Conservation (phyloP, 23 tunicate species). For the Ascidia mentula region DNA sequence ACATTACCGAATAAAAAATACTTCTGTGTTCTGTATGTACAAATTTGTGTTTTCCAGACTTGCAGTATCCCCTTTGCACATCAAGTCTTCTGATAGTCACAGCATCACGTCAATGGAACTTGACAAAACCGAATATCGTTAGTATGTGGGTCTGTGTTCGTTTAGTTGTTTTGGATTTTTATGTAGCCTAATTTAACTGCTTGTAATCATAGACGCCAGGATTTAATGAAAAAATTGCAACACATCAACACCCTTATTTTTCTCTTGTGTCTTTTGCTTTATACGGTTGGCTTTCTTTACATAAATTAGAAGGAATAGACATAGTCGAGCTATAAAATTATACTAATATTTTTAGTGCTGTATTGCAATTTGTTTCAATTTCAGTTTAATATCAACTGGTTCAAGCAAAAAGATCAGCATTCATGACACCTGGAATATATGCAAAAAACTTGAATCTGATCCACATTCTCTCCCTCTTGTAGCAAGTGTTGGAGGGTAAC, state of each 20-base stretch:
- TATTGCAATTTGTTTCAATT: no score
- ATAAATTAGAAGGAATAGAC: no score
- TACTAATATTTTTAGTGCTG: no score
- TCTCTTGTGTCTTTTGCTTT: no score
- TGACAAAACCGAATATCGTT: conserved; percentile 29
- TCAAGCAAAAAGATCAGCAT: conserved; percentile 44
- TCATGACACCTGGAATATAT: conserved; percentile 58
- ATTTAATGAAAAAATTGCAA: no score
- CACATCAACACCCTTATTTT: no score
- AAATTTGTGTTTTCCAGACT: no score
- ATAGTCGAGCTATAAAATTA: no score
- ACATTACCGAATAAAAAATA: no score
- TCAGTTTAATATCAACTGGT: conserved; percentile 50
- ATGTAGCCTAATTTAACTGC: not conserved
- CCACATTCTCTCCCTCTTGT: conserved; percentile 11
- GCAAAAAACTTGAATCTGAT: not conserved
- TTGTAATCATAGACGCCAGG: no score
- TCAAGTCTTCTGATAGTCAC: not conserved
- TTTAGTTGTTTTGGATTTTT: not conserved
- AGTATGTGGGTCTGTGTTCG: conserved; percentile 17
- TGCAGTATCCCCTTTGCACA: not conserved
- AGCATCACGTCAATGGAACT: conserved; percentile 33
- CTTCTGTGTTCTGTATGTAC: no score
- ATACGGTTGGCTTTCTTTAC: no score
- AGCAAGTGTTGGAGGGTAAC: conserved; percentile 49